A percentile compares a stretch with the other conserved stretches of the same genome.
These are phyloP conservation scores for Sebastes vulpes DNA, from an alignment of 2,797 vertebrate genomes.

Conservation along the genomic window DNA sequence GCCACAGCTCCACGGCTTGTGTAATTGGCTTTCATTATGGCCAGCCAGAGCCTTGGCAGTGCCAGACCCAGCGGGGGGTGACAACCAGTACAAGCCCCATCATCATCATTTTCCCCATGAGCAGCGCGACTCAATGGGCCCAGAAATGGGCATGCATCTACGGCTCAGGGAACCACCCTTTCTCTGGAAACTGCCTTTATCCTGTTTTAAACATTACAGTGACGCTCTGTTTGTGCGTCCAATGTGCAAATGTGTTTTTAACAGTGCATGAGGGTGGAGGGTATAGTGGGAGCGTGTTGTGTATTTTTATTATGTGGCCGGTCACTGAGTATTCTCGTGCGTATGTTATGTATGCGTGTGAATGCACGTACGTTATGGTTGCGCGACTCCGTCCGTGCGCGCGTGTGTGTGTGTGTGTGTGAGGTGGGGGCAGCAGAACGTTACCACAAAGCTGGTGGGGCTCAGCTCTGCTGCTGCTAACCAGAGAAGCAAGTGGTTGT, in stretches of 20 bases:
- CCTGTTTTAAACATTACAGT: conserved; percentile 80
- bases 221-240: conserved; percentile 58
- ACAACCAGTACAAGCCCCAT: conserved; percentile 73
- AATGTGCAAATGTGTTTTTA: conserved; percentile 67
- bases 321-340: conserved; percentile 42
- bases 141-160: conserved; percentile 65
- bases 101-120: conserved; percentile 73
- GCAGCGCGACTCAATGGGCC: conserved; percentile 63
- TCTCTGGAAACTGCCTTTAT: conserved; percentile 78
- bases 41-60: conserved; percentile 48
- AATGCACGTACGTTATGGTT: conserved; percentile 10
- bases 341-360: conserved; percentile 13
- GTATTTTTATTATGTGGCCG: conserved; percentile 71
- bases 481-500: conserved; percentile 80
- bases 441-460: conserved; percentile 78
- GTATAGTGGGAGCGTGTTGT: conserved; percentile 50
- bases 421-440: conserved; percentile 67
- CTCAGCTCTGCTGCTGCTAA: conserved; percentile 64
- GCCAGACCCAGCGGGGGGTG: conserved; percentile 76
- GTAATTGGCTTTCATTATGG: conserved; percentile 73
- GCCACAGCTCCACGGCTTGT: conserved; percentile 52
- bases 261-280: conserved; percentile 59
- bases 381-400: conserved; percentile 14
- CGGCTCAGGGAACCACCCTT: conserved; percentile 77
- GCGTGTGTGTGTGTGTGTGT: conserved; percentile 12